A percentile compares a stretch with the other conserved stretches of the same genome.
phyloP scores from a whole-genome alignment of 2,888 invertebrate genomes.

The Trachelus troglodyta region DNA sequence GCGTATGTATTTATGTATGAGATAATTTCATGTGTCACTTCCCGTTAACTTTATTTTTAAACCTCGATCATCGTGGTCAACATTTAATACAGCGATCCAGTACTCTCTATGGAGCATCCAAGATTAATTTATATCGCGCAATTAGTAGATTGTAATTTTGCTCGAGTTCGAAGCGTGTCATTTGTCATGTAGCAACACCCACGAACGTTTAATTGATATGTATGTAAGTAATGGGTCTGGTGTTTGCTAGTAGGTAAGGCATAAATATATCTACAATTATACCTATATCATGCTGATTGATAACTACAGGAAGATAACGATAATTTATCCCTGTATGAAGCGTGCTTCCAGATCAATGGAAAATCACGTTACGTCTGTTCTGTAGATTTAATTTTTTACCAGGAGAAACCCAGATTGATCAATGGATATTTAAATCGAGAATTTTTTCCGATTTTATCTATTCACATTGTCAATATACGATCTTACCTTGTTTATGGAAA shows the following conservation, averaged over 20 bases:
- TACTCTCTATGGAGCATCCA: neutral
- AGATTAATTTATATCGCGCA: neutral
- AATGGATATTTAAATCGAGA: neutral
- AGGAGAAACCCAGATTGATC: neutral
- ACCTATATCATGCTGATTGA: neutral
- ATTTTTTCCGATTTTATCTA: too few relatives aligned
- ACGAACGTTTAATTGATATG: neutral
- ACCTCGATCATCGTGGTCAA: neutral
- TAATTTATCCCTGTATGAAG: neutral
- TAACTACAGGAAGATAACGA: neutral
- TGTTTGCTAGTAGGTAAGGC: neutral
- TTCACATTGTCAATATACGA: too few relatives aligned
- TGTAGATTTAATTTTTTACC: neutral
- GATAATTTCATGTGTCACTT: slow-evolving; percentile 1
- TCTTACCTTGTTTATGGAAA: too few relatives aligned
- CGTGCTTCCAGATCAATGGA: neutral
- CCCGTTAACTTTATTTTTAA: too few relatives aligned
- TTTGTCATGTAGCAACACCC: slow-evolving; percentile 7
- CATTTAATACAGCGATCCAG: neutral
- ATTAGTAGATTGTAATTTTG: neutral
- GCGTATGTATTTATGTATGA: neutral
- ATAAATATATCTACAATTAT: neutral
- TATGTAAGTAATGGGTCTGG: neutral
- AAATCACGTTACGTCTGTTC: neutral
- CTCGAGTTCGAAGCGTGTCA: neutral